A percentile compares a stretch with the other conserved stretches of the same genome.
phyloP scores from a whole-genome alignment of 2,113 vertebrate species.

The Elanoides forficatus region DNA sequence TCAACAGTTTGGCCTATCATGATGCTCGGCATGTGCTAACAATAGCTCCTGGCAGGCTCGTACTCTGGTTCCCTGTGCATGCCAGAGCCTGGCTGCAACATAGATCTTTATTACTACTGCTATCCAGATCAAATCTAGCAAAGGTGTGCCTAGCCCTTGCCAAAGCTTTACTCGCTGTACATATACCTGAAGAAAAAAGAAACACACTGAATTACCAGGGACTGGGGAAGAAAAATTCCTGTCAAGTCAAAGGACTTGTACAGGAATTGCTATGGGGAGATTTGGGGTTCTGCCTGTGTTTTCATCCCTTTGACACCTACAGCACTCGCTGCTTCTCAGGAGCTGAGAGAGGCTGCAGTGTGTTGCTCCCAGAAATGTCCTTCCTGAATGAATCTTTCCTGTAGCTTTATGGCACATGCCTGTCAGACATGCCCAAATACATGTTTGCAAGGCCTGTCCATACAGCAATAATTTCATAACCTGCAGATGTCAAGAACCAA shows the following conservation, averaged over 20 bases:
- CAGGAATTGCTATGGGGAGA: neutral
- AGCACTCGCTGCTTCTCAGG: neutral
- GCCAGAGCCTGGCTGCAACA: neutral
- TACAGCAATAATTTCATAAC: neutral
- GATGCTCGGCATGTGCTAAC: neutral
- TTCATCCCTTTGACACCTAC: neutral
- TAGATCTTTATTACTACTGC: neutral
- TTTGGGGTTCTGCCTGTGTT: neutral
- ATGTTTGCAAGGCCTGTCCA: neutral
- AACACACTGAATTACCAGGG: neutral
- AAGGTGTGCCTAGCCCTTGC: fast-evolving
- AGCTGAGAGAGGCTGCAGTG: neutral
- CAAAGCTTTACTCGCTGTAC: neutral
- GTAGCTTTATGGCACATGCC: neutral
- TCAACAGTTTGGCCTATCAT: neutral
- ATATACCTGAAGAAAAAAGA: neutral
- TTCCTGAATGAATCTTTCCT: neutral
- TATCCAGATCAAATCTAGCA: neutral
- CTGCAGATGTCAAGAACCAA: neutral
- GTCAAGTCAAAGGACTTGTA: neutral
- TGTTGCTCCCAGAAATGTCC: neutral
- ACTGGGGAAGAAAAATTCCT: neutral
- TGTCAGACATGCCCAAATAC: neutral
- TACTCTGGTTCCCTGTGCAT: fast-evolving
- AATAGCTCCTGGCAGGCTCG: neutral